Evolutionary conservation across 2,113 vertebrate genomes (phyloP), one percentile per base, ranked within the genome.

Genomic region (Catharus minimus): DNA sequence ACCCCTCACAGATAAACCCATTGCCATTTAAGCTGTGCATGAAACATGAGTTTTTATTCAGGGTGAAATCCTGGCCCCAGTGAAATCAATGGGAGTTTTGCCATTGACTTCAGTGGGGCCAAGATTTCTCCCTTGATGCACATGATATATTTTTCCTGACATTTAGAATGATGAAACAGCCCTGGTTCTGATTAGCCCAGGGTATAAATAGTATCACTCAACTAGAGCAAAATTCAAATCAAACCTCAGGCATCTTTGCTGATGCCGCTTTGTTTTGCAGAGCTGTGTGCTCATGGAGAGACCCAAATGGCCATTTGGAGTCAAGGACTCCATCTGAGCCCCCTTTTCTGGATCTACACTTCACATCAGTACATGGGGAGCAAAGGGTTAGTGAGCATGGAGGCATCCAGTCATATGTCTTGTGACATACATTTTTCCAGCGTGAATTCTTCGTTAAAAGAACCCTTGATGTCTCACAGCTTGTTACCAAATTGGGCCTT

Each of bases 71-170:
- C 88, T 95, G 93, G 94, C 86, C 88, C 90, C 8, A 73, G 0
- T 82, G 92, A 95, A 96, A 95, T 96, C 93, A 95, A 92, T 89
- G 95, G 90, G 95, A 96, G 66, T 94, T 94, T 95, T 96, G 95
- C 95, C 95, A 95, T 94, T 96, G 74, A 76, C 93, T 95, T 95
- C 93, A 90, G 71, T 66, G 69, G 89, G 92, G 94, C 93, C 95
- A 96, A 95, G 95, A 95, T 93, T 94, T 95, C 95, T 93, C 93
- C 92, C 95, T 93, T 94, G 95, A 95, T 96, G 92, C 86, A 80
- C 69, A 95, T 96, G 94, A 96, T 94, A 95, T 96, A 95, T 95
- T 96, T 94, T 95, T 90, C 95, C 93, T 95, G 95, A 95, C 94
- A 96, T 96, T 96, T 87, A 90, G 88, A 69, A 94, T 92, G 95